Conservation (phyloP, 2,797 vertebrate genomes). For the Argyrosomus regius region DNA sequence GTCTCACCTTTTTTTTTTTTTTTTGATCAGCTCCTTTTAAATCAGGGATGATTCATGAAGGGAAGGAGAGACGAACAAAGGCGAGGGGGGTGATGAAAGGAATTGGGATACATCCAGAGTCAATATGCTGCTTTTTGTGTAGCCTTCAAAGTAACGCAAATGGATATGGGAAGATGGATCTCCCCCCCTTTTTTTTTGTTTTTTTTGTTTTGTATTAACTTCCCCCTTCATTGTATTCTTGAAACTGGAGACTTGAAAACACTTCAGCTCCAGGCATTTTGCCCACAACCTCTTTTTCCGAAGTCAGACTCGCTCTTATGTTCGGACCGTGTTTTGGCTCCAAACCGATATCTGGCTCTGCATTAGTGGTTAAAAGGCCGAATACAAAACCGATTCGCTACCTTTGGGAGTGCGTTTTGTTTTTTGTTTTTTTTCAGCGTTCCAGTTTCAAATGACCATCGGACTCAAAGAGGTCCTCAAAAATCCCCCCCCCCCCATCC, state of each 20-base stretch:
- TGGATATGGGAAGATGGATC: constrained; percentile 45
- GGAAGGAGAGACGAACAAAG: constrained; percentile 52
- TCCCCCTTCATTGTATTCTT: constrained; percentile 47
- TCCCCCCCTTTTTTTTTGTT: constrained; percentile 22
- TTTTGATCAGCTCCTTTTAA: constrained; percentile 57
- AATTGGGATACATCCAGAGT: constrained; percentile 59
- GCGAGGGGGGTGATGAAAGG: constrained; percentile 39
- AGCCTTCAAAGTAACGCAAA: constrained; percentile 65
- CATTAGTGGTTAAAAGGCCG: constrained; percentile 27
- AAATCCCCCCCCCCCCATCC: not conserved
- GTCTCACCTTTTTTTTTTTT: constrained; percentile 9
- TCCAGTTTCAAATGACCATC: constrained; percentile 53
- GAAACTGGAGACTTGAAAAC: constrained; percentile 54
- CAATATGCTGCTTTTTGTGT: constrained; percentile 69
- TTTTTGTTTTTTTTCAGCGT: constrained; percentile 16
- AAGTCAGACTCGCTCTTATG: constrained; percentile 31
- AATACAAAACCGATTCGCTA: constrained; percentile 33
- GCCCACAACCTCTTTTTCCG: constrained; percentile 45
- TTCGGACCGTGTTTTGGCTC: constrained; percentile 38
- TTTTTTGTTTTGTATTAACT: constrained; percentile 45
- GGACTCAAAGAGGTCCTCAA: constrained; percentile 20
- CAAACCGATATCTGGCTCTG: constrained; percentile 45
- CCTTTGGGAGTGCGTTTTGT: constrained; percentile 39
- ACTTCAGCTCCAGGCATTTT: constrained; percentile 53
- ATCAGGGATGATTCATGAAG: constrained; percentile 59